These are phyloP conservation scores for Rhyacophila brunnea DNA, from an alignment of 1,140 invertebrate species.

Conservation along the genomic window DNA sequence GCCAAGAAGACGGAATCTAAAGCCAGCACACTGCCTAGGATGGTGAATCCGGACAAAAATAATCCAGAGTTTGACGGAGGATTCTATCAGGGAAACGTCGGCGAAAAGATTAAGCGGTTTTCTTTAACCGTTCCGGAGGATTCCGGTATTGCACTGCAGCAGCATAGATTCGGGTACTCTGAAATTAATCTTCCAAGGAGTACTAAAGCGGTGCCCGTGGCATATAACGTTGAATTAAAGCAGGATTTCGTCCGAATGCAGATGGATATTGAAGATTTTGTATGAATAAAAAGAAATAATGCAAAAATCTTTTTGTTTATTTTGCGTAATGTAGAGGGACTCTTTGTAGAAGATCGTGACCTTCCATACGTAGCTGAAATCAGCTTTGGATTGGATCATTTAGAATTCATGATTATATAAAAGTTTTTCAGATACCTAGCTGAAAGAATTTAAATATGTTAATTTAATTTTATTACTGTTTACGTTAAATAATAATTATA, in stretches of 20 bases:
- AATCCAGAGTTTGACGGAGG: constrained; percentile 19
- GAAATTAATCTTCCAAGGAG: not conserved
- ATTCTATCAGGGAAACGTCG: constrained; percentile 43
- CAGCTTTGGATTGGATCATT: too few relatives aligned
- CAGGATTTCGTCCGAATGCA: constrained; percentile 1
- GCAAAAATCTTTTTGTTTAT: too few relatives aligned
- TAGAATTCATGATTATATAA: too few relatives aligned
- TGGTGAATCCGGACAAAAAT: constrained; percentile 14
- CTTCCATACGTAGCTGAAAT: too few relatives aligned
- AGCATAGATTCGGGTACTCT: not conserved
- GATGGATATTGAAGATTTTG: constrained; percentile 22
- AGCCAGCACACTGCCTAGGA: constrained; percentile 18
- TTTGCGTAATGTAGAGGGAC: too few relatives aligned
- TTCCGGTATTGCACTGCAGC: not conserved
- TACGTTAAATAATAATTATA: too few relatives aligned
- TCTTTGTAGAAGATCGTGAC: too few relatives aligned
- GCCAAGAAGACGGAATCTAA: constrained; percentile 1
- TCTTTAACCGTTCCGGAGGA: constrained; percentile 26
- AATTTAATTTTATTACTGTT: too few relatives aligned
- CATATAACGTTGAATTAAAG: too few relatives aligned
- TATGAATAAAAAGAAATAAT: constrained; percentile 4
- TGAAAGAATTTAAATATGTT: too few relatives aligned
- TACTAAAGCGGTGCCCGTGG: too few relatives aligned
- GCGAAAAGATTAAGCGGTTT: constrained; percentile 51
- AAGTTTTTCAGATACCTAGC: too few relatives aligned